phyloP scores from a whole-genome alignment of 2,113 vertebrate species.

The Rafetus swinhoei region DNA sequence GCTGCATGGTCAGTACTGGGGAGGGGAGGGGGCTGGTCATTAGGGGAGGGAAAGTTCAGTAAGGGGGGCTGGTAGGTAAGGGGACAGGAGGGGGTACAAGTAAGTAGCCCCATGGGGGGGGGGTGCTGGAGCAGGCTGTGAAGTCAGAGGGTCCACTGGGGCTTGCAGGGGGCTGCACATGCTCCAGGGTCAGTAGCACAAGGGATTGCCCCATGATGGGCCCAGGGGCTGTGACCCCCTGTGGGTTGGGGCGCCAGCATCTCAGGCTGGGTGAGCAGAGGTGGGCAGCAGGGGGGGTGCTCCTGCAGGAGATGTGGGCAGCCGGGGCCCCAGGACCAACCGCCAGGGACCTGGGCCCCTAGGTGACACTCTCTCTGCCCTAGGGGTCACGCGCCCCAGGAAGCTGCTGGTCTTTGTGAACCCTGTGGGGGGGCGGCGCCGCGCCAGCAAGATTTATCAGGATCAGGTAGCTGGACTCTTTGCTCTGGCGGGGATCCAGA shows the following conservation, averaged over 20 bases:
- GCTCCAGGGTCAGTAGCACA: no score
- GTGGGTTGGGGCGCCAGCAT: no score
- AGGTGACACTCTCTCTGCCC: not conserved
- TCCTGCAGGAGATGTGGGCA: not conserved
- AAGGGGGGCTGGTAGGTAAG: not conserved
- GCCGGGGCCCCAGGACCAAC: no score
- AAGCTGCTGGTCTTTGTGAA: conserved; percentile 86
- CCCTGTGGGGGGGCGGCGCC: conserved; percentile 82
- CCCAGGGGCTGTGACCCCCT: not conserved
- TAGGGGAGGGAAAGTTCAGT: not conserved
- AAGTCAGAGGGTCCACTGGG: not conserved
- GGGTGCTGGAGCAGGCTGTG: not conserved
- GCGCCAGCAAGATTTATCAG: conserved; percentile 80
- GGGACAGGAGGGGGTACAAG: not conserved
- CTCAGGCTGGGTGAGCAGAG: no score
- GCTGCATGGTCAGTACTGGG: not conserved
- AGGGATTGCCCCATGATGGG: not conserved
- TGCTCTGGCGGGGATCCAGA: conserved; percentile 84
- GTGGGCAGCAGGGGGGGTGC: no score
- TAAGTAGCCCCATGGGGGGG: not conserved
- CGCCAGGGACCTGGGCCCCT: not conserved
- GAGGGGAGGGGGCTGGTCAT: not conserved
- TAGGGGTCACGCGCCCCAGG: conserved; percentile 72
- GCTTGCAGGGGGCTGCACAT: not conserved
- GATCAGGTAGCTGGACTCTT: conserved; percentile 81